phyloP scores from a whole-genome alignment of 2,797 vertebrate genomes.

The Octomys mimax region DNA sequence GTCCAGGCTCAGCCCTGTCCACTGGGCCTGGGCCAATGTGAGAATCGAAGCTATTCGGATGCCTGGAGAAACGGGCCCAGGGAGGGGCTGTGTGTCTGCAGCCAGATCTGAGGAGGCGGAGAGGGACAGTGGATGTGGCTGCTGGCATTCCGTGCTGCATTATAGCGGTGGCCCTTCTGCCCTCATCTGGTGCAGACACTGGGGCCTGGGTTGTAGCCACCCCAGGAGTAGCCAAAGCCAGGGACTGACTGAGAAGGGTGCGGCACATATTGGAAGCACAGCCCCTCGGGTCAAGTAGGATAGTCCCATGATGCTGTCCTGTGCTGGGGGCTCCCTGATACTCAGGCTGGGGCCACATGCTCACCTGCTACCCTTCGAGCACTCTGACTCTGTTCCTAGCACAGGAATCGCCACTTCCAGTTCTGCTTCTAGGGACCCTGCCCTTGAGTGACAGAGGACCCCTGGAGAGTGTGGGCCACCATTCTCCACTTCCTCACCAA shows the following conservation, averaged over 20 bases:
- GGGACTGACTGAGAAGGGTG: background rate
- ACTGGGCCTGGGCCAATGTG: background rate
- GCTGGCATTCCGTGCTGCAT: background rate
- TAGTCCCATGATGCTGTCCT: accelerated
- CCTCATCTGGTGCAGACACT: background rate
- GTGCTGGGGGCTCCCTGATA: too few species aligned
- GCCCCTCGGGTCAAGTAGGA: background rate
- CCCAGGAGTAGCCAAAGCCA: background rate
- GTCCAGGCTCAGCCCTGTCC: background rate
- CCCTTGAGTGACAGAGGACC: too few species aligned
- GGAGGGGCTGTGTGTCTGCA: background rate
- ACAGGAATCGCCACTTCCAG: background rate
- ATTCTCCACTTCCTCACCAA: background rate
- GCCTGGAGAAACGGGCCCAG: background rate
- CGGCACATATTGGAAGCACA: background rate
- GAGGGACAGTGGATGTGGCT: background rate
- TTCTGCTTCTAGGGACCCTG: background rate
- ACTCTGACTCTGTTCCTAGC: accelerated
- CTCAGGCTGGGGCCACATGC: background rate
- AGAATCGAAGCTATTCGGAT: background rate
- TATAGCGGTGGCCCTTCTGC: background rate
- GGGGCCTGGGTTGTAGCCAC: accelerated
- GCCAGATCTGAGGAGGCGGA: background rate
- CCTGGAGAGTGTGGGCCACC: background rate
- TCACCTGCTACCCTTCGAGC: background rate